A percentile compares a stretch with the other conserved stretches of the same genome.
Evolutionary conservation across 2,888 invertebrate species (phyloP).

Genomic region (Mythimna albipuncta): DNA sequence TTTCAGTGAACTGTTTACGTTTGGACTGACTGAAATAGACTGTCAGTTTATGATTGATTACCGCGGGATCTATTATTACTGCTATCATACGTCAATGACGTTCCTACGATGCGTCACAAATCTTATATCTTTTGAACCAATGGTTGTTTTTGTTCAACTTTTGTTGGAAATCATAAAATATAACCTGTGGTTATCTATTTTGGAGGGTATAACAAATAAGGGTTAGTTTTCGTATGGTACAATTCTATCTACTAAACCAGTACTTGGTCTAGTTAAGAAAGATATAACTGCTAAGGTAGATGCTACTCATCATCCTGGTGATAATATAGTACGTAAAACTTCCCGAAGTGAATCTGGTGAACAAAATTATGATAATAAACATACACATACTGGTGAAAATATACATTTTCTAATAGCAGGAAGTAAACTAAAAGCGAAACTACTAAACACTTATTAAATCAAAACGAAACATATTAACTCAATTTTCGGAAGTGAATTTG

Average conservation of each 20-base stretch:
- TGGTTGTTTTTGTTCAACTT: neutral
- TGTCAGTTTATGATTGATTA: constrained; percentile 55
- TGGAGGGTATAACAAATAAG: neutral
- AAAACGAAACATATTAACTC: constrained; percentile 28
- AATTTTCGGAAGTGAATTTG: constrained; percentile 54
- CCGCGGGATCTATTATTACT: constrained; percentile 24
- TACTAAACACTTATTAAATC: constrained; percentile 36
- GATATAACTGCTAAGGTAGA: neutral
- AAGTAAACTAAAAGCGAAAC: constrained; percentile 9
- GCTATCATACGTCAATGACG: constrained; percentile 12
- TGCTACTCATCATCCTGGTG: neutral
- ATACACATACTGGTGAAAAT: neutral
- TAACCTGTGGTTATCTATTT: neutral
- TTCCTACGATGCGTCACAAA: constrained; percentile 11
- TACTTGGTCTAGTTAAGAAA: neutral
- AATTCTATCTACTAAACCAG: neutral
- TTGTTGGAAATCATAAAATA: neutral
- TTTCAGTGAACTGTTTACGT: constrained; percentile 46
- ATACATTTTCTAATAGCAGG: neutral
- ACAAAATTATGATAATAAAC: neutral
- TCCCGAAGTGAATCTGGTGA: neutral
- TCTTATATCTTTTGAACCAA: constrained; percentile 13
- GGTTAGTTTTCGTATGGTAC: neutral
- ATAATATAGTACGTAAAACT: neutral
- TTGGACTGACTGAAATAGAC: constrained; percentile 41